Conservation (phyloP, 2,888 invertebrate species). For the Dascillus cervinus region DNA sequence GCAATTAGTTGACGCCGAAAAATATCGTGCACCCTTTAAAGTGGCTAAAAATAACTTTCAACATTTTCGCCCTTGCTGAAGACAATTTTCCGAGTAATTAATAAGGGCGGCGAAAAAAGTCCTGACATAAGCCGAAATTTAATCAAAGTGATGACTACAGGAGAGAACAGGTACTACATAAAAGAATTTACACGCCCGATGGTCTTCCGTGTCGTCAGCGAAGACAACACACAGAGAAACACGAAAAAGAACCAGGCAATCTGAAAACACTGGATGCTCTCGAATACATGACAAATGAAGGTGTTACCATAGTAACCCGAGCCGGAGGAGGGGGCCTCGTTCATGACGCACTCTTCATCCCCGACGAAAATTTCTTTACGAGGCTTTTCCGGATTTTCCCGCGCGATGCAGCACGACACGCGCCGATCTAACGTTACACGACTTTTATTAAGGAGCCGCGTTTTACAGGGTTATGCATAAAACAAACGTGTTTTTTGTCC, state of each 20-base stretch:
- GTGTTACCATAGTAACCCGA: slow-evolving; percentile 19
- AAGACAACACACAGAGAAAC: slow-evolving; percentile 16
- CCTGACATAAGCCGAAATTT: no score
- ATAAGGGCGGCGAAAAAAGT: no score
- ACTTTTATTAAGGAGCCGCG: no score
- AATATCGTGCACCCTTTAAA: no score
- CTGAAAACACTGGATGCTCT: slow-evolving; percentile 20
- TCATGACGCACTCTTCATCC: slow-evolving; percentile 13
- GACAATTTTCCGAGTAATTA: no score
- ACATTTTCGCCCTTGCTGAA: no score
- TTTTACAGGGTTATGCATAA: no score
- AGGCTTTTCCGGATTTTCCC: slow-evolving; percentile 10
- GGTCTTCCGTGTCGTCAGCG: slow-evolving; percentile 15
- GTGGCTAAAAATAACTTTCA: no score
- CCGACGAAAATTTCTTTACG: slow-evolving; percentile 8
- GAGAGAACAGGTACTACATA: slow-evolving; percentile 14
- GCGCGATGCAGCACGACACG: slow-evolving; percentile 8
- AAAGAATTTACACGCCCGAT: slow-evolving; percentile 13
- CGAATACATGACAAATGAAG: slow-evolving; percentile 23
- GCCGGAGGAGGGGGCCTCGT: no score
- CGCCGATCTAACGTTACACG: no score
- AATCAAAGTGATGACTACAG: slow-evolving; percentile 16
- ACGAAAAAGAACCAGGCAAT: slow-evolving; percentile 18
- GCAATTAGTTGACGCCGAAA: slow-evolving; percentile 13
- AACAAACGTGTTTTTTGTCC: no score